These are phyloP conservation scores for Plectropomus leopardus DNA, from an alignment of 2,113 vertebrate genomes.

Conservation along the genomic window DNA sequence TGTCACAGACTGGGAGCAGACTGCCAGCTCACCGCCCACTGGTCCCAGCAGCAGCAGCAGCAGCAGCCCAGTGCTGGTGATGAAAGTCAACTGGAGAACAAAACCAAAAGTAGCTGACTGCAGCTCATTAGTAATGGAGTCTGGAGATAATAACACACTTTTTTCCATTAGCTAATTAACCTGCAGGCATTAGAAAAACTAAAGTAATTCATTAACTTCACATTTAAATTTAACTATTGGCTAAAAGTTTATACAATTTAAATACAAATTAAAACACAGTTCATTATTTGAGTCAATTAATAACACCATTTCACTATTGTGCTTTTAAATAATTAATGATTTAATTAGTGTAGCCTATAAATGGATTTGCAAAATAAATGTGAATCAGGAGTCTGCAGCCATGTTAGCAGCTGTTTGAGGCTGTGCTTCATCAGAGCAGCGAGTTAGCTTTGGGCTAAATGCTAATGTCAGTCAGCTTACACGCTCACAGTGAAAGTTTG, in stretches of 20 bases:
- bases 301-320: not conserved
- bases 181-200: constrained; percentile 27
- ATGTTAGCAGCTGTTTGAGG: no score
- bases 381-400: not conserved
- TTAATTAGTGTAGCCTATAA: constrained; percentile 21
- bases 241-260: not conserved
- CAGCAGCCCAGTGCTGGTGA: constrained; percentile 32
- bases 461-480: not conserved
- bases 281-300: not conserved
- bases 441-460: not conserved
- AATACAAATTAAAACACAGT: no score
- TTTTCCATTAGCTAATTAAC: constrained; percentile 52
- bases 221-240: not conserved
- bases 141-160: constrained; percentile 35
- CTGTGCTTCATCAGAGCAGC: not conserved
- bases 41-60: constrained; percentile 35
- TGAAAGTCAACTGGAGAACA: not conserved
- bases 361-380: not conserved
- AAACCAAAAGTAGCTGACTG: constrained; percentile 35
- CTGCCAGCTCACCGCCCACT: constrained; percentile 67
- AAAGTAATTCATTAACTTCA: constrained; percentile 41
- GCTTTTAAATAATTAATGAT: constrained; percentile 4
- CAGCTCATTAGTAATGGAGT: constrained; percentile 22
- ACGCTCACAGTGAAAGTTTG: not conserved
- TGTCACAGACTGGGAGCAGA: constrained; percentile 76